A percentile compares a stretch with the other conserved stretches of the same genome.
Evolutionary conservation across 2,797 vertebrate species (phyloP).

Genomic region (Danionella dracula): DNA sequence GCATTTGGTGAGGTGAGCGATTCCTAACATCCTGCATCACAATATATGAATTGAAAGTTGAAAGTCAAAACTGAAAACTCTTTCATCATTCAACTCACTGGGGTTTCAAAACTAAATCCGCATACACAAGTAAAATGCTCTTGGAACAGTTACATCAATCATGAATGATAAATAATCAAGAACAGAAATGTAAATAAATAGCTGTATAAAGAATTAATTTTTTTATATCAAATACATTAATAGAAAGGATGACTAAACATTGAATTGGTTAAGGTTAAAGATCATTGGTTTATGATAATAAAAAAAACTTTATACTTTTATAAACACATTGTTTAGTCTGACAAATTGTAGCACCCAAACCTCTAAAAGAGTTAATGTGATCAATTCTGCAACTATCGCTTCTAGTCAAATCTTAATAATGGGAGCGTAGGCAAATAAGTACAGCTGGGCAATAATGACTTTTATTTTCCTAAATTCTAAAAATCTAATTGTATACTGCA

Average conservation of each 20-base stretch:
- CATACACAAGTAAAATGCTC: too few species aligned
- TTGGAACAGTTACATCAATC: too few species aligned
- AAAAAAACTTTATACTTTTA: too few species aligned
- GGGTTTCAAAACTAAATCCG: too few species aligned
- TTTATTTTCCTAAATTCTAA: constrained; percentile 5
- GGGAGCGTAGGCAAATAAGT: constrained; percentile 9
- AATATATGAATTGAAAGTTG: neutral
- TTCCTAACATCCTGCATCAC: neutral
- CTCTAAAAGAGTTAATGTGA: constrained; percentile 1
- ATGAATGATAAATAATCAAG: too few species aligned
- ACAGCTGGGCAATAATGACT: constrained; percentile 10
- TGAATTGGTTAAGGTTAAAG: too few species aligned
- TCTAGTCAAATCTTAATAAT: constrained; percentile 17
- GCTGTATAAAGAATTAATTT: too few species aligned
- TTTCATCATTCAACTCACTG: neutral
- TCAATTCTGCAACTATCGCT: constrained; percentile 12
- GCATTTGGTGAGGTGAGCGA: neutral
- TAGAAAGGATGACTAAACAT: too few species aligned
- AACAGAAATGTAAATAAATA: too few species aligned
- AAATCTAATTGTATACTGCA: constrained; percentile 2
- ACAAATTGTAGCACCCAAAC: neutral
- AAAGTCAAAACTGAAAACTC: neutral
- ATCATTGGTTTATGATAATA: too few species aligned
- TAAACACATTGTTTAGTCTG: too few species aligned
- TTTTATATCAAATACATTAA: too few species aligned